Percentiles rank a stretch among this genome's conserved stretches.
phyloP scores from a whole-genome alignment of 1,140 invertebrate species.

The Penaeus indicus region DNA sequence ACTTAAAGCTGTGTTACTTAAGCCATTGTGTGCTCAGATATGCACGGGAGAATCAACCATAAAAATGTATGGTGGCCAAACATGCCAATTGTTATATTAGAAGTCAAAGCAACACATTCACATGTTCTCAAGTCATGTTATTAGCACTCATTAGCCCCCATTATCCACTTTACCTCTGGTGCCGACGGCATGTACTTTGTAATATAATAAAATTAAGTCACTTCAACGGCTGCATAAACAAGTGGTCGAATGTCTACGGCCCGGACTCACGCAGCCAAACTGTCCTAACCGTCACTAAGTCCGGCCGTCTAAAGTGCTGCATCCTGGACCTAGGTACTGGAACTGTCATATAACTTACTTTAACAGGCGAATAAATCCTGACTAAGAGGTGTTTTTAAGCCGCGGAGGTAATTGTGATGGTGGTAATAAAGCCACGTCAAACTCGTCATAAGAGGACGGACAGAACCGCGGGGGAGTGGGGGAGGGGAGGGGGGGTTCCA shows the following conservation, averaged over 20 bases:
- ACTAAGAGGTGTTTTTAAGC: slow-evolving; percentile 53
- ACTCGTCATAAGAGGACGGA: slow-evolving; percentile 33
- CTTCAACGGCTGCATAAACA: too few relatives aligned
- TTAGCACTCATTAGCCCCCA: too few relatives aligned
- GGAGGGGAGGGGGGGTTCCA: background rate
- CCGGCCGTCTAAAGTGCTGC: background rate
- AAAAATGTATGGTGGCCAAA: background rate
- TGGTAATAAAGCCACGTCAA: slow-evolving; percentile 39
- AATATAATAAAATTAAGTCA: too few relatives aligned
- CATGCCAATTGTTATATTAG: background rate
- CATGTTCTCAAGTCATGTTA: too few relatives aligned
- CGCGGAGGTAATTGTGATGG: slow-evolving; percentile 49
- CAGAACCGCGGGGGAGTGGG: background rate
- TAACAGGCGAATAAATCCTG: slow-evolving; percentile 53
- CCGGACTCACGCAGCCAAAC: too few relatives aligned
- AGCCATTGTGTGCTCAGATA: too few relatives aligned
- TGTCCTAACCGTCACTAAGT: too few relatives aligned
- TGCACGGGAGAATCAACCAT: too few relatives aligned
- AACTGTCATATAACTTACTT: slow-evolving; percentile 56
- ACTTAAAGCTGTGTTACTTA: too few relatives aligned
- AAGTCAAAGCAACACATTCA: background rate
- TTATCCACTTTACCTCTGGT: too few relatives aligned
- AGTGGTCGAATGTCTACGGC: too few relatives aligned
- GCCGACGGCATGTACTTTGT: too few relatives aligned
- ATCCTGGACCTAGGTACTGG: slow-evolving; percentile 29